Evolutionary conservation across 92 coral and sea anemone species (phyloP).

Genomic region (Zoanthus solanderi): DNA sequence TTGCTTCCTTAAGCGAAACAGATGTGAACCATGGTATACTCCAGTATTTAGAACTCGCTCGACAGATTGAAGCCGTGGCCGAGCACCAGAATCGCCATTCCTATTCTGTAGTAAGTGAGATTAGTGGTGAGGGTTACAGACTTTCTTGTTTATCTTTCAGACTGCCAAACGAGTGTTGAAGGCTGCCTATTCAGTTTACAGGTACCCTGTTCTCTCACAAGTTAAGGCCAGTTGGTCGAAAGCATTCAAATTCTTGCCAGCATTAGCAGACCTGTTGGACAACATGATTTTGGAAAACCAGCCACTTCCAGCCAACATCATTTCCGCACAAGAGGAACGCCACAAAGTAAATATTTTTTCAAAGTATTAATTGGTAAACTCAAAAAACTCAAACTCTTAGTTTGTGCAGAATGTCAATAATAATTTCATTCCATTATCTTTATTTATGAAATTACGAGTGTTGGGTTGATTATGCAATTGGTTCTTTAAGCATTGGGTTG

Average conservation of each 20-base stretch:
- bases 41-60: conserved; percentile 5
- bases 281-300: not conserved
- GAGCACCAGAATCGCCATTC: not conserved
- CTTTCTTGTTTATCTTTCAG: not conserved
- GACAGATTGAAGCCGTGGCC: not conserved
- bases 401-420: not conserved
- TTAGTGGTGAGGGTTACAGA: conserved; percentile 21
- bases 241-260: not conserved
- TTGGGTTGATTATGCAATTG: not conserved
- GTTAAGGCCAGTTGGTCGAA: not conserved
- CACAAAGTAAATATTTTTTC: not conserved
- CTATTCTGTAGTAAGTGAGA: conserved; percentile 2
- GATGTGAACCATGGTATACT: not conserved
- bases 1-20: no score
- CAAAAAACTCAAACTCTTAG: not conserved
- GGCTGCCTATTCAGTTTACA: not conserved
- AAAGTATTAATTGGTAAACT: not conserved
- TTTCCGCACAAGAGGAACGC: not conserved
- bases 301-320: not conserved
- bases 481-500: not conserved
- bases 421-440: not conserved
- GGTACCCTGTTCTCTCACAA: conserved; percentile 15
- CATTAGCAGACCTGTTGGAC: not conserved
- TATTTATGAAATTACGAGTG: not conserved
- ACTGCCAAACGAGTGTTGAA: not conserved